A percentile compares a stretch with the other conserved stretches of the same genome.
Conservation (phyloP, 2,797 vertebrate genomes). For the Hemitrygon akajei region DNA sequence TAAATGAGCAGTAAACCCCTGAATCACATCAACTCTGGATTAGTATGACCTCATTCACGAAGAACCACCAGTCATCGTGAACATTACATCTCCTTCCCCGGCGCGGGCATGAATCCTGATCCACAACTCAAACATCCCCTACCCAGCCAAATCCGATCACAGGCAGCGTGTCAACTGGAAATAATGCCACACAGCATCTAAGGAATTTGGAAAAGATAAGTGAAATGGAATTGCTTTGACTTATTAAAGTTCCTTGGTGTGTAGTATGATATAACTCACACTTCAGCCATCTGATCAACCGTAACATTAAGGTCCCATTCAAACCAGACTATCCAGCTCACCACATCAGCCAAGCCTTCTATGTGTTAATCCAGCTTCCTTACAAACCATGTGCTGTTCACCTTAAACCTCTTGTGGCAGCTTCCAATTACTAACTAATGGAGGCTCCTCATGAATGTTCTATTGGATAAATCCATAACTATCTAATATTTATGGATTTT, state of each 20-base stretch:
- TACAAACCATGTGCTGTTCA: background rate
- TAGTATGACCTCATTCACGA: background rate
- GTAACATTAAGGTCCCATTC: background rate
- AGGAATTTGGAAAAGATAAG: background rate
- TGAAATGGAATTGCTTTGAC: background rate
- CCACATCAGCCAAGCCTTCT: background rate
- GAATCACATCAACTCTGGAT: background rate
- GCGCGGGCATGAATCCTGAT: background rate
- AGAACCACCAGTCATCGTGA: background rate
- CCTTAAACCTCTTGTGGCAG: background rate
- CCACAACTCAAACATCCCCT: too few species aligned
- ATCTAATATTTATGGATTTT: background rate
- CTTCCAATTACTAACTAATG: slow-evolving; percentile 32
- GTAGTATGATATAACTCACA: background rate
- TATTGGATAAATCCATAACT: background rate
- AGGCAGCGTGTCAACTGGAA: background rate
- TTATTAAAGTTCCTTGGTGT: background rate
- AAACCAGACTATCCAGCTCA: background rate
- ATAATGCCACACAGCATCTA: background rate
- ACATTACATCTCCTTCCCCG: background rate
- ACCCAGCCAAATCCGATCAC: background rate
- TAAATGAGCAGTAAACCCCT: background rate
- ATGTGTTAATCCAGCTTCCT: background rate
- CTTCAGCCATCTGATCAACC: too few species aligned
- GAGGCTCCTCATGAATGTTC: background rate